phyloP scores from a whole-genome alignment of 2,888 invertebrate species.

The Argyra leucocephala region DNA sequence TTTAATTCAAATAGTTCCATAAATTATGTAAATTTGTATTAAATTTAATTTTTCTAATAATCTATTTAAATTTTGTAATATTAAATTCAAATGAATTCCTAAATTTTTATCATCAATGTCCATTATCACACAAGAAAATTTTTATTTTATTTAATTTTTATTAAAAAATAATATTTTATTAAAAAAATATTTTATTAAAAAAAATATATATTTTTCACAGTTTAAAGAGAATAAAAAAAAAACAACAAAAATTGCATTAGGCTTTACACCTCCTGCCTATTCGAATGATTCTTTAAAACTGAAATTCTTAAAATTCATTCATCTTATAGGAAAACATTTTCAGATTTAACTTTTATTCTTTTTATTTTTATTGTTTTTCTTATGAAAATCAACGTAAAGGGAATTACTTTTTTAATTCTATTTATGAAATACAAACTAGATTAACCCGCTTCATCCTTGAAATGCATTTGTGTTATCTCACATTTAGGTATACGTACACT shows the following conservation, averaged over 20 bases:
- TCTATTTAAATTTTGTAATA: neutral
- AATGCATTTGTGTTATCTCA: neutral
- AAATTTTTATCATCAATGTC: neutral
- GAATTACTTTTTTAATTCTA: too few species aligned
- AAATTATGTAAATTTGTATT: neutral
- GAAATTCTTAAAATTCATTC: neutral
- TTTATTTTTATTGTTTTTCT: neutral
- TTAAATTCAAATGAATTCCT: neutral
- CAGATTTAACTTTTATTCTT: too few species aligned
- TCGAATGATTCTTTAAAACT: constrained; percentile 1
- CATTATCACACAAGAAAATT: neutral
- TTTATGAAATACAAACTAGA: too few species aligned
- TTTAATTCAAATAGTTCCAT: neutral
- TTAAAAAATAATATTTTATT: neutral
- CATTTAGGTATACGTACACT: too few species aligned
- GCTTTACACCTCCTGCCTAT: neutral
- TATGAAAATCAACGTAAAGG: neutral
- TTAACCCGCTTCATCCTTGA: neutral
- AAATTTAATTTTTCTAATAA: neutral
- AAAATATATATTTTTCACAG: too few species aligned
- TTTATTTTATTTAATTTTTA: neutral
- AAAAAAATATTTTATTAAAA: too few species aligned
- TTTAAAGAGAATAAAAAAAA: too few species aligned
- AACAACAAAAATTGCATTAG: neutral
- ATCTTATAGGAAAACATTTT: neutral